Base-by-base conservation (phyloP, 2,113 vertebrate genomes). In the Coptodon bakossiorum region DNA sequence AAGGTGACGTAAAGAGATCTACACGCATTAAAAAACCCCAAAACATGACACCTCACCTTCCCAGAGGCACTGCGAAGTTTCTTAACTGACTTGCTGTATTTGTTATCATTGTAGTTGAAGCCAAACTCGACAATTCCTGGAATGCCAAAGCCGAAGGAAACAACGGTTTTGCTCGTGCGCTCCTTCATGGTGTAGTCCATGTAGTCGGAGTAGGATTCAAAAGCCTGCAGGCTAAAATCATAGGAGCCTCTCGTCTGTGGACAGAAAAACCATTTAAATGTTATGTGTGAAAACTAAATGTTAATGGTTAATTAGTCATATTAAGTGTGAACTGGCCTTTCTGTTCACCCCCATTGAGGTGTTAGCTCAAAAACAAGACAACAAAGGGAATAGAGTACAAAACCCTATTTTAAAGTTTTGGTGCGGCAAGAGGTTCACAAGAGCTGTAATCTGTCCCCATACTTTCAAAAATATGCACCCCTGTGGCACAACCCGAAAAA, bases 211-310 rank as follows among this genome's bases (percentile, higher is more conserved):
- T 98, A 99, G 0, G 98, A 97, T 2, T 97, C 94, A 48, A 97
- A 97, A 34, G 96, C 93, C 87, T 94, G 89, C 85, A 98, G 31
- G 2, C 78, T 93, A 91, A 98, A 98, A 91, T 98, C 97, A 45
- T 97, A 97, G 56, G 97, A 96, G 87, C 98, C 97, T 97, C 95
- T 97, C 52, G 97, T 98, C 98, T 99, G 95, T 34, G 92, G 93
- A 79, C 7, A 78, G 9, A 14, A 34, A 4, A 57, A 59, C 2
- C 6, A 54, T 11, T 14, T 2, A 17, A 52, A 52, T 19, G 16
- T 78, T 78, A 2, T 31, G 17, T 52, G 73, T 52, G 45, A 78
- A 31, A 31, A 31, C 40, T 73, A 50, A 78, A 78, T 52, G 16
- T 7, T 52, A 52, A 16, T 6, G 6, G 38, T 24, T 12, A 16